phyloP scores from a whole-genome alignment of 2,797 vertebrate species.

The Triplophysa bombifrons region DNA sequence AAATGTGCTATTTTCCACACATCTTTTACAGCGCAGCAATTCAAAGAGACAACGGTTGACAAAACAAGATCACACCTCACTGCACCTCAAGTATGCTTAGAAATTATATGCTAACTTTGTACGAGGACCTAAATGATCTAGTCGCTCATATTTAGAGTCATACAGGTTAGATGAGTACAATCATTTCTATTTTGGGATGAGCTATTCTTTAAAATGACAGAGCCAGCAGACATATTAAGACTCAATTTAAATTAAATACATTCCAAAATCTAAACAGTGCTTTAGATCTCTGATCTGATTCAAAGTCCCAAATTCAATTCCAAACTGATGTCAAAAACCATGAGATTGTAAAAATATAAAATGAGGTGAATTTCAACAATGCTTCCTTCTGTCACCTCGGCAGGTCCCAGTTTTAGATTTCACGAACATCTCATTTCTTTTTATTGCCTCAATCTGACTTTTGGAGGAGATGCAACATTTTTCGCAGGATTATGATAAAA shows the following conservation, averaged over 20 bases:
- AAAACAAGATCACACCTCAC: not conserved
- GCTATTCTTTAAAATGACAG: not conserved
- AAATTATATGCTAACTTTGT: too few relatives aligned
- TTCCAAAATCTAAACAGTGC: not conserved
- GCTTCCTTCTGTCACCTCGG: not conserved
- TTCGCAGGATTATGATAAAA: constrained; percentile 50
- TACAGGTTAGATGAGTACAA: not conserved
- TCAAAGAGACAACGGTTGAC: too few relatives aligned
- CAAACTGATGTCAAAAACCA: not conserved
- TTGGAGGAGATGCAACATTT: constrained; percentile 44
- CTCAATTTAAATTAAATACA: not conserved
- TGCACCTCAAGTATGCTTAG: too few relatives aligned
- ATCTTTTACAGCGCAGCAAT: too few relatives aligned
- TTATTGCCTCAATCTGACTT: constrained; percentile 36
- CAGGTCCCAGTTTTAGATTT: not conserved
- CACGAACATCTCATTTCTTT: not conserved
- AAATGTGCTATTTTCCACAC: not conserved
- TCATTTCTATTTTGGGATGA: not conserved
- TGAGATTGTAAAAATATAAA: not conserved
- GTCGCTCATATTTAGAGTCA: too few relatives aligned
- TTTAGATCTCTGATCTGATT: not conserved
- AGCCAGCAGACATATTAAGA: not conserved
- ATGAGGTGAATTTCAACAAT: not conserved
- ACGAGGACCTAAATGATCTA: too few relatives aligned
- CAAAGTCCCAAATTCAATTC: too few relatives aligned